Evolutionary conservation across 1,140 invertebrate genomes (phyloP).

Genomic region (Drosophila mojavensis): DNA sequence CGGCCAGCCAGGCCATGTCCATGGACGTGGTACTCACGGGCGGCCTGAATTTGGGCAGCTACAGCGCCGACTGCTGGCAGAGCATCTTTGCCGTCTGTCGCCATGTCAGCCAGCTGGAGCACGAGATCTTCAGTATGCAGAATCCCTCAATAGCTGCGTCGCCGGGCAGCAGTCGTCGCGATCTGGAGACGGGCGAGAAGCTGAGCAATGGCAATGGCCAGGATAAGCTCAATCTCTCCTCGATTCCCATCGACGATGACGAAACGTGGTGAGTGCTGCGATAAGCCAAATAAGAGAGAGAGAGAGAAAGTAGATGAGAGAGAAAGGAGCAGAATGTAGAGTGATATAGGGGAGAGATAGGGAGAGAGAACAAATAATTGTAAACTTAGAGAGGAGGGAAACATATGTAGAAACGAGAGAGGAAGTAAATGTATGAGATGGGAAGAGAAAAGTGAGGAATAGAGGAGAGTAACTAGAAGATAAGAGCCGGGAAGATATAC

Average conservation of each 20-base stretch:
- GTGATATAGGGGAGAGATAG: no score
- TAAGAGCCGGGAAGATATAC: no score
- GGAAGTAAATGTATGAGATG: no score
- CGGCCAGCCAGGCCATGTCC: slow-evolving; percentile 94
- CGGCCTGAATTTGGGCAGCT: slow-evolving; percentile 95
- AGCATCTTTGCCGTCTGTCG: slow-evolving; percentile 96
- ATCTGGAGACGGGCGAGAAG: slow-evolving; percentile 84
- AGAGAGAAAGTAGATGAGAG: no score
- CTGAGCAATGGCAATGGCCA: slow-evolving; percentile 72
- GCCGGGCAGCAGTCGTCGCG: slow-evolving; percentile 84
- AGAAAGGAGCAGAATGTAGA: no score
- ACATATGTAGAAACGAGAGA: no score
- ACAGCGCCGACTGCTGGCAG: slow-evolving; percentile 95
- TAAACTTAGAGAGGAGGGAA: no score
- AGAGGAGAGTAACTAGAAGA: no score
- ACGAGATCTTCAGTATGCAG: slow-evolving; percentile 91
- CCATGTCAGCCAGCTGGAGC: slow-evolving; percentile 95
- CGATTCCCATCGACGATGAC: slow-evolving; percentile 87
- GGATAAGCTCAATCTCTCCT: slow-evolving; percentile 84
- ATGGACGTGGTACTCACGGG: slow-evolving; percentile 91
- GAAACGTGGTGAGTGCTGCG: slow-evolving; percentile 88
- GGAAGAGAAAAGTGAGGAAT: no score
- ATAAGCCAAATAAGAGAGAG: not conserved
- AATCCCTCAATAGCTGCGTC: slow-evolving; percentile 84
- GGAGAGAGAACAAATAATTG: no score